Percentiles rank a stretch among this genome's conserved stretches.
These are phyloP conservation scores for Ceratina japonica DNA, from an alignment of 1,140 invertebrate genomes.

Conservation along the genomic window DNA sequence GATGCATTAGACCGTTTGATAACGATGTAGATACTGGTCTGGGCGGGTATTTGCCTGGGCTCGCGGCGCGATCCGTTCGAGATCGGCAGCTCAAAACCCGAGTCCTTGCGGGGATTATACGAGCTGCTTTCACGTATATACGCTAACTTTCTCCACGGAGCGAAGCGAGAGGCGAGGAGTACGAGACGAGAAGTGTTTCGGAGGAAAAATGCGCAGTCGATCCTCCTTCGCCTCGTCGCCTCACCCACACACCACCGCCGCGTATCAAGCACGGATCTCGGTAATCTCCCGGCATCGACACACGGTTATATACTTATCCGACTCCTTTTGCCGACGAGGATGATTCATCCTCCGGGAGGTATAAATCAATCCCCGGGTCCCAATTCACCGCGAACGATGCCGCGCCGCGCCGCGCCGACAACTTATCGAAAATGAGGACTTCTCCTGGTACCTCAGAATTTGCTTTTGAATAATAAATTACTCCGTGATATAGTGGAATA, in stretches of 20 bases:
- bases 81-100: constrained; percentile 16
- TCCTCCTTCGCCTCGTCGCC: constrained; percentile 58
- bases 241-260: constrained; percentile 72
- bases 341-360: constrained; percentile 71
- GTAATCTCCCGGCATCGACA: constrained; percentile 76
- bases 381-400: constrained; percentile 64
- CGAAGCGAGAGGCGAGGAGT: constrained; percentile 39
- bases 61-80: constrained; percentile 14
- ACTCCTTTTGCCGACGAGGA: constrained; percentile 69
- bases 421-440: constrained; percentile 71
- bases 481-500: no score
- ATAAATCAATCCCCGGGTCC: constrained; percentile 74
- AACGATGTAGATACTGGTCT: constrained; percentile 12
- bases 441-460: constrained; percentile 50
- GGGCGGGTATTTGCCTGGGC: neutral
- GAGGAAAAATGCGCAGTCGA: constrained; percentile 54
- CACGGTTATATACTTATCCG: constrained; percentile 70
- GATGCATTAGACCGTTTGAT: constrained; percentile 11
- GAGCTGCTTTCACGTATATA: constrained; percentile 68
- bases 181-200: constrained; percentile 56
- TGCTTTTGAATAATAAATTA: neutral
- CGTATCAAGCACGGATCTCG: constrained; percentile 73
- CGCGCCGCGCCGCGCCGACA: constrained; percentile 58
- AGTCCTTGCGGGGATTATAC: constrained; percentile 44
- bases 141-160: constrained; percentile 66